Evolutionary conservation across 2,113 vertebrate genomes (phyloP).

Genomic region (Atlantisia rogersi): DNA sequence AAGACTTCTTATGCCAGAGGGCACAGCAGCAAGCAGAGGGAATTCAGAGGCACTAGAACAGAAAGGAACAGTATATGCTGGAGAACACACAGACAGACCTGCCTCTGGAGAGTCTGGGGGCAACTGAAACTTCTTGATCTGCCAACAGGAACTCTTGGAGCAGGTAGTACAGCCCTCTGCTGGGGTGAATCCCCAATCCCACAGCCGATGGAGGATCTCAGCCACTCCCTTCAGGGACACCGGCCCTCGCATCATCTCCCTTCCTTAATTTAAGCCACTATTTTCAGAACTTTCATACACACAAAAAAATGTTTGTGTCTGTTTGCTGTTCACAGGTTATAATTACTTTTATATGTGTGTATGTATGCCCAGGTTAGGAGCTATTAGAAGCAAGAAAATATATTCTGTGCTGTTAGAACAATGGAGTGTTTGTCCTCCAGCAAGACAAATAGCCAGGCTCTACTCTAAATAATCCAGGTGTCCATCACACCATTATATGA

Average conservation of each 20-base stretch:
- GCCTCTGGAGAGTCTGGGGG: accelerated
- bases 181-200: background rate
- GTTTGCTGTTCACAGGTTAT: background rate
- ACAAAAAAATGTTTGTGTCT: too few species aligned
- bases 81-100: background rate
- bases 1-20: background rate
- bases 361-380: background rate
- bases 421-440: background rate
- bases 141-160: background rate
- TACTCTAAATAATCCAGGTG: background rate
- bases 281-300: background rate
- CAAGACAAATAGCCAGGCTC: background rate
- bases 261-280: background rate
- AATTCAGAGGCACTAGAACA: background rate
- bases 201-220: background rate
- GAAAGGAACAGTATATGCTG: background rate
- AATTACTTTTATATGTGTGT: background rate
- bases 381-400: background rate
- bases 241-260: background rate
- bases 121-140: background rate
- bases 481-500: background rate
- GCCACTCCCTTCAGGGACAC: background rate
- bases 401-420: background rate
- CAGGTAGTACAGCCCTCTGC: background rate
- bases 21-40: background rate